phyloP scores from a whole-genome alignment of 2,888 invertebrate genomes.

The Steinernema hermaphroditum region DNA sequence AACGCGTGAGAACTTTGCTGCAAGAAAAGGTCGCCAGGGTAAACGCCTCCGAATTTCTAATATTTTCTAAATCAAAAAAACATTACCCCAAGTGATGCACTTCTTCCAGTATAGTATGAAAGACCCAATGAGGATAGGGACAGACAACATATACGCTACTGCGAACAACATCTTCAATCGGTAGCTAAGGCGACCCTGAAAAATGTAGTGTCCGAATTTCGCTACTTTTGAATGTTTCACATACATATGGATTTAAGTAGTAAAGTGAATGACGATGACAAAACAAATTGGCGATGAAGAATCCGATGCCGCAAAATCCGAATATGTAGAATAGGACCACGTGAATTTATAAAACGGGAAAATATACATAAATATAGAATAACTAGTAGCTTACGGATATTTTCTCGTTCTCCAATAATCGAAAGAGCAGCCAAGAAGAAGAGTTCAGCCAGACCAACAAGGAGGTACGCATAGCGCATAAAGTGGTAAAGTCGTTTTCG shows the following conservation, averaged over 20 bases:
- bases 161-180: constrained; percentile 60
- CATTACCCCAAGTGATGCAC: constrained; percentile 65
- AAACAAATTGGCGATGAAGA: constrained; percentile 63
- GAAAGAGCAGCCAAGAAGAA: constrained; percentile 69
- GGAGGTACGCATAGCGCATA: constrained; percentile 52
- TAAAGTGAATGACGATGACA: constrained; percentile 65
- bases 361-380: neutral
- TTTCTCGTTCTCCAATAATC: constrained; percentile 64
- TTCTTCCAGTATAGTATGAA: constrained; percentile 65
- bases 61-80: no score
- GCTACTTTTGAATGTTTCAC: no score
- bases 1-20: no score
- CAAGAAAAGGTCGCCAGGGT: no score
- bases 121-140: constrained; percentile 60
- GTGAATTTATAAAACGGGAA: constrained; percentile 53
- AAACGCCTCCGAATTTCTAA: no score
- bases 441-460: constrained; percentile 65
- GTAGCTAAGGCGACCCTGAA: constrained; percentile 61
- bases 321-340: constrained; percentile 66
- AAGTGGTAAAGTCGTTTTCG: constrained; percentile 57
- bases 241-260: constrained; percentile 65
- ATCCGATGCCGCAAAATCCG: constrained; percentile 62
- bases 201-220: no score
- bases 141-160: constrained; percentile 57
- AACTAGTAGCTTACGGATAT: constrained; percentile 55